Percentiles rank a stretch among this genome's conserved stretches.
These are phyloP conservation scores for Lonchura striata DNA, from an alignment of 2,113 vertebrate genomes.

Conservation along the genomic window DNA sequence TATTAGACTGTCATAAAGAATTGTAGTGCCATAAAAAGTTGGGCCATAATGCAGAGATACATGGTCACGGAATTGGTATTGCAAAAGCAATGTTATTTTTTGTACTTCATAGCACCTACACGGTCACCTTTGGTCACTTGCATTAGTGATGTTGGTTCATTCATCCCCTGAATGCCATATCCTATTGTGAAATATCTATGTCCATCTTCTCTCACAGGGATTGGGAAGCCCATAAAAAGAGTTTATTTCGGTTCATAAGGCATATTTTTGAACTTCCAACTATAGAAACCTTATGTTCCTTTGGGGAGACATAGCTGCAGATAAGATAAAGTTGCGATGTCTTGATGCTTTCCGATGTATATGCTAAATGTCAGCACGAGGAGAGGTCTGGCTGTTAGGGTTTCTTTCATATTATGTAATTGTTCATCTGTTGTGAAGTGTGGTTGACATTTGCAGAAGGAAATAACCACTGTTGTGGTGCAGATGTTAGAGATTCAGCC, in stretches of 20 bases:
- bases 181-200: not conserved
- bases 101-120: not conserved
- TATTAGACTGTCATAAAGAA: not conserved
- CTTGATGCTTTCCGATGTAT: not conserved
- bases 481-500: not conserved
- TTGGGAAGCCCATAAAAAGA: not conserved
- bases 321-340: not conserved
- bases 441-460: not conserved
- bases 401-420: not conserved
- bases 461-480: not conserved
- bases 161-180: not conserved
- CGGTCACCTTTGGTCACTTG: not conserved
- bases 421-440: not conserved
- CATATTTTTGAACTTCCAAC: not conserved
- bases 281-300: not conserved
- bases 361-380: not conserved
- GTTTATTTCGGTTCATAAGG: not conserved
- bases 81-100: not conserved
- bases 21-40: not conserved
- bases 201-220: not conserved
- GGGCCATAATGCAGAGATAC: not conserved
- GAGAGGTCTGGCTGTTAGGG: not conserved
- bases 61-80: not conserved
- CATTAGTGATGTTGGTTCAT: not conserved
- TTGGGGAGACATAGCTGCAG: not conserved